A percentile compares a stretch with the other conserved stretches of the same genome.
These are phyloP conservation scores for Punctoribates punctum DNA, from an alignment of 2,888 invertebrate genomes.

Conservation along the genomic window DNA sequence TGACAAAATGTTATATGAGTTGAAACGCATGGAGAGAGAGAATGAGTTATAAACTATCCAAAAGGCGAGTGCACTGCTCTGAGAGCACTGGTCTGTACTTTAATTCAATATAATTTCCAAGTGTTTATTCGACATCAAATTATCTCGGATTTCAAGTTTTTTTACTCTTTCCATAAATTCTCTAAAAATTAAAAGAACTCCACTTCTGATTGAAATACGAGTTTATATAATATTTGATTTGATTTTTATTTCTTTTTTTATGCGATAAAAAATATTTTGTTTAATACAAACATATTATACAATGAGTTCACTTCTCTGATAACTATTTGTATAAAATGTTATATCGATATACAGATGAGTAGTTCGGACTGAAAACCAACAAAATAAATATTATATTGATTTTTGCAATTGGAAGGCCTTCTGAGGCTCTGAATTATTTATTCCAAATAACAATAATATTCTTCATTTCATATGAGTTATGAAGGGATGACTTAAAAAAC, in stretches of 20 bases:
- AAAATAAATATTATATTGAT: background rate
- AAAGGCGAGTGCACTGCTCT: too few species aligned
- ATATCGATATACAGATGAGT: background rate
- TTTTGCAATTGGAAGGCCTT: background rate
- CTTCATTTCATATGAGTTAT: background rate
- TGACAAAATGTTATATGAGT: too few species aligned
- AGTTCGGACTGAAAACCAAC: background rate
- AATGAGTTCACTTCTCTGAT: background rate
- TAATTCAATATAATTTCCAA: too few species aligned
- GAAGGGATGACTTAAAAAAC: background rate
- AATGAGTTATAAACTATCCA: too few species aligned
- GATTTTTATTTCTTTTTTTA: background rate
- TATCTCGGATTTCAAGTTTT: too few species aligned
- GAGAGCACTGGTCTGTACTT: too few species aligned
- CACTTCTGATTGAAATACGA: too few species aligned
- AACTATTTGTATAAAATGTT: background rate
- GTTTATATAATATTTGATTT: too few species aligned
- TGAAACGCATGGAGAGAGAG: too few species aligned
- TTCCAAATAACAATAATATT: background rate
- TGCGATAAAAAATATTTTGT: background rate
- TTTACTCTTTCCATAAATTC: too few species aligned
- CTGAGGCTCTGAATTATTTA: background rate
- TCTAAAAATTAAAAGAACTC: too few species aligned
- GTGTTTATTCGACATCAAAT: too few species aligned
- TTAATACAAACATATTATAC: background rate